Base-by-base conservation (phyloP, 2,797 vertebrate genomes). In the Danio aesculapii region DNA sequence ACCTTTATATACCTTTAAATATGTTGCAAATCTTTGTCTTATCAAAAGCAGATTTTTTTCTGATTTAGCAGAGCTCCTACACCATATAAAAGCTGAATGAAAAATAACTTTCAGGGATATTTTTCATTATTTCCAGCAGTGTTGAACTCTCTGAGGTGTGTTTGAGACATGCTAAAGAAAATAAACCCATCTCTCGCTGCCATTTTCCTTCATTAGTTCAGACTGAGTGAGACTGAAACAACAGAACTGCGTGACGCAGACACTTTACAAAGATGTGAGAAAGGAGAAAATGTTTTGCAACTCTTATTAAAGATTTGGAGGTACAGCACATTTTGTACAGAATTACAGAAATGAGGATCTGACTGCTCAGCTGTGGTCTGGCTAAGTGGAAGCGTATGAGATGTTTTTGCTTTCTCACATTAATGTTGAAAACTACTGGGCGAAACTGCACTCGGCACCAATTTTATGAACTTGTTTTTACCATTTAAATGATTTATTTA, bases 101-200 rank as follows among this genome's bases (percentile, higher is more conserved):
- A 68, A 78, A 75, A 79, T 17, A 72, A 55, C 52, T 71, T 43
- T 72, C 75, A 61, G 5, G 30, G 44, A 57, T 21, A 57, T 6
- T 52, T 72, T 73, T 77, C 52, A 52, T 63, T n/a, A 47, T 67
- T n/a, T 72, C 67, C 67, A 17, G 64, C 68, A 57, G 13, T 53
- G 58, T 70, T 75, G 44, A 79, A 75, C 64, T 66, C 17, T 41
- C 17, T 44, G 44, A 79, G 57, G 67, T 75, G 74, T 71, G 19
- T 72, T 44, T 66, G 61, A 70, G 61, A 70, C 19, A n/a, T 46
- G 30, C 12, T 13, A 49, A 72, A 30, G 57, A 63, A 85, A 82
- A 75, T 61, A 80, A 85, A 41, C 83, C 50, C 11, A 11, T 77
- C 58, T 74, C 66, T 43, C 9, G 1, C 74, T 43, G 47, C 67